These are phyloP conservation scores for Hypanus sabinus DNA, from an alignment of 2,113 vertebrate genomes.

Conservation along the genomic window DNA sequence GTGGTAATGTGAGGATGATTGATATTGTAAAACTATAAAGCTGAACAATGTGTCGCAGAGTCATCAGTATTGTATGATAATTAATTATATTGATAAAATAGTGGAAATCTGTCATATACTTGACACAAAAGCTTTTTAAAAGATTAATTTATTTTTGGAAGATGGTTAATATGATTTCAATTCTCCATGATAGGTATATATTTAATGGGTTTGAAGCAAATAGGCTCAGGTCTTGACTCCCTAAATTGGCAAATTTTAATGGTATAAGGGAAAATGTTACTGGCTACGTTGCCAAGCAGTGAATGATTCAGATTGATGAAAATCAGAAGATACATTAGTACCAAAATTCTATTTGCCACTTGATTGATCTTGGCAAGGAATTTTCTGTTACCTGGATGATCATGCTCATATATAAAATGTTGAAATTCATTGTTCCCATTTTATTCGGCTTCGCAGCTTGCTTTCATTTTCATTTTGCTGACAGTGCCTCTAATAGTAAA, in stretches of 20 bases:
- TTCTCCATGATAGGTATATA: not conserved
- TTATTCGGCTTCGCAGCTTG: not conserved
- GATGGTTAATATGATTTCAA: not conserved
- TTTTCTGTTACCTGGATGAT: not conserved
- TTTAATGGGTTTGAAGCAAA: not conserved
- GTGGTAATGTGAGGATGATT: not conserved
- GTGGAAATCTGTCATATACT: not conserved
- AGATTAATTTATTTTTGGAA: not conserved
- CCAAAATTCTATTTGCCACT: constrained; percentile 1
- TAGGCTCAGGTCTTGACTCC: not conserved
- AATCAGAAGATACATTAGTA: not conserved
- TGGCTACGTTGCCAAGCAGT: not conserved
- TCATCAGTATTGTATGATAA: not conserved
- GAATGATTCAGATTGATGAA: not conserved
- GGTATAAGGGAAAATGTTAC: not conserved
- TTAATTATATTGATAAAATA: not conserved
- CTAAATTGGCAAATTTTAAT: not conserved
- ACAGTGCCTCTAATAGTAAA: not conserved
- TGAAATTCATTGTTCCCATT: not conserved
- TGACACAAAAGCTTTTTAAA: not conserved
- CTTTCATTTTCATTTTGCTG: constrained; percentile 6
- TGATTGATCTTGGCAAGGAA: not conserved
- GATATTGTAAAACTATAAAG: not conserved
- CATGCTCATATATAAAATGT: not conserved
- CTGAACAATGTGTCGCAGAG: not conserved